These are phyloP conservation scores for Amaurobius ferox DNA, from an alignment of 2,888 invertebrate species.

Conservation along the genomic window DNA sequence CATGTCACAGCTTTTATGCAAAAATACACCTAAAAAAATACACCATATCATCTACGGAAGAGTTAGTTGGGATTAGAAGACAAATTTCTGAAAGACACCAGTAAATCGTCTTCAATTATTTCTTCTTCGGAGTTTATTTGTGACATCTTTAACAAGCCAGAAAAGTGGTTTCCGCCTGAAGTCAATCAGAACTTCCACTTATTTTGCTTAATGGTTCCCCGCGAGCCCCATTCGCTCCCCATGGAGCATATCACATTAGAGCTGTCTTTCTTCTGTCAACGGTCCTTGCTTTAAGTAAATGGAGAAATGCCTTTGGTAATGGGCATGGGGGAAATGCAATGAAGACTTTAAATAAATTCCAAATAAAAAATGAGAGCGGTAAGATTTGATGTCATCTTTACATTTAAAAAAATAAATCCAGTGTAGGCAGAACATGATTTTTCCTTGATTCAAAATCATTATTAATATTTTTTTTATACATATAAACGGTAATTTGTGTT, in stretches of 20 bases:
- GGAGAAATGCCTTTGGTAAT: neutral
- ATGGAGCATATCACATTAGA: conserved; percentile 1
- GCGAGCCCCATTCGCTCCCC: neutral
- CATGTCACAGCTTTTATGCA: no score
- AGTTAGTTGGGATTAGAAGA: no score
- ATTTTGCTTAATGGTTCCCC: neutral
- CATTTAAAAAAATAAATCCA: no score
- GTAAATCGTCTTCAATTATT: neutral
- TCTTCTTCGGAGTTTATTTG: neutral
- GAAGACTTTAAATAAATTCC: neutral
- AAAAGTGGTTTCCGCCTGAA: neutral
- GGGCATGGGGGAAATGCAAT: neutral
- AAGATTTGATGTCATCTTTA: no score
- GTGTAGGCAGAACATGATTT: no score
- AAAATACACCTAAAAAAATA: no score
- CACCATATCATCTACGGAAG: no score
- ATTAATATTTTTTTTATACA: no score
- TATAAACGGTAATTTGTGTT: no score
- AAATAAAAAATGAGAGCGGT: no score
- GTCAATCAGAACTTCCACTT: neutral
- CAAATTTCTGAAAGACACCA: neutral
- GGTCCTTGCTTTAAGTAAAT: conserved; percentile 3
- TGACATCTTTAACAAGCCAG: neutral
- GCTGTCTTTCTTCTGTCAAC: conserved; percentile 1
- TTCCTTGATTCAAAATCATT: no score